phyloP scores from a whole-genome alignment of 2,113 vertebrate species.

The Taurulus bubalis region DNA sequence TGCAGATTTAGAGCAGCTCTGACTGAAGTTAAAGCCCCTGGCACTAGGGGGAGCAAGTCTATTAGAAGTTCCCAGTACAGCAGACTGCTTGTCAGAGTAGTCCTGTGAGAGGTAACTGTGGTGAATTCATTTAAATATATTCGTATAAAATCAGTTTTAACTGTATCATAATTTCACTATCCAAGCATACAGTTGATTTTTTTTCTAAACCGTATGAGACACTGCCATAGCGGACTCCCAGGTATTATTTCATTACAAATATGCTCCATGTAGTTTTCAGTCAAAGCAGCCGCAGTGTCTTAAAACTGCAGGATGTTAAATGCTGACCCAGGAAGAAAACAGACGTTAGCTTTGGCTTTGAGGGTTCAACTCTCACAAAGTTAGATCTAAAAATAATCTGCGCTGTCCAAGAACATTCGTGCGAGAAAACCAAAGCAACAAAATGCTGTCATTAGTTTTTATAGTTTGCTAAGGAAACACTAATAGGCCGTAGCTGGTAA shows the following conservation, averaged over 20 bases:
- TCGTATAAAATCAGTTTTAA: conserved; percentile 11
- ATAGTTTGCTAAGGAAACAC: conserved; percentile 76
- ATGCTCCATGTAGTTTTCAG: conserved; percentile 23
- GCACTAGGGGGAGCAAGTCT: conserved; percentile 85
- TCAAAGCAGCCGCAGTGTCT: conserved; percentile 45
- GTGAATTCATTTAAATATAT: conserved; percentile 37
- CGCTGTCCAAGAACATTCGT: conserved; percentile 71
- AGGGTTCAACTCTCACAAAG: conserved; percentile 66
- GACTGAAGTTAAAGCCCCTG: conserved; percentile 59
- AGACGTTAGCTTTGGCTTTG: conserved; percentile 67
- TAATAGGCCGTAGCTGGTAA: conserved; percentile 77
- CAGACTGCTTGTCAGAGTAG: not conserved
- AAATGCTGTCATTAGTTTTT: conserved; percentile 80
- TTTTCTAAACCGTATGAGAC: conserved; percentile 20
- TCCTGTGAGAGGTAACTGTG: conserved; percentile 15
- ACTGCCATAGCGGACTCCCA: not conserved
- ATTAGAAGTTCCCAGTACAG: conserved; percentile 60
- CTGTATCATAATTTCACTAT: conserved; percentile 16
- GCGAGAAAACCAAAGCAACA: conserved; percentile 67
- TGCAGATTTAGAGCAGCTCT: not conserved
- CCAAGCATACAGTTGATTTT: conserved; percentile 35
- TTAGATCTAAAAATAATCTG: conserved; percentile 73
- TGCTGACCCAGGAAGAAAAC: conserved; percentile 73
- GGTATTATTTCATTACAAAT: conserved; percentile 38
- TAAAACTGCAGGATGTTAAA: conserved; percentile 62